phyloP scores from a whole-genome alignment of 2,113 vertebrate species.

The Podarcis muralis region DNA sequence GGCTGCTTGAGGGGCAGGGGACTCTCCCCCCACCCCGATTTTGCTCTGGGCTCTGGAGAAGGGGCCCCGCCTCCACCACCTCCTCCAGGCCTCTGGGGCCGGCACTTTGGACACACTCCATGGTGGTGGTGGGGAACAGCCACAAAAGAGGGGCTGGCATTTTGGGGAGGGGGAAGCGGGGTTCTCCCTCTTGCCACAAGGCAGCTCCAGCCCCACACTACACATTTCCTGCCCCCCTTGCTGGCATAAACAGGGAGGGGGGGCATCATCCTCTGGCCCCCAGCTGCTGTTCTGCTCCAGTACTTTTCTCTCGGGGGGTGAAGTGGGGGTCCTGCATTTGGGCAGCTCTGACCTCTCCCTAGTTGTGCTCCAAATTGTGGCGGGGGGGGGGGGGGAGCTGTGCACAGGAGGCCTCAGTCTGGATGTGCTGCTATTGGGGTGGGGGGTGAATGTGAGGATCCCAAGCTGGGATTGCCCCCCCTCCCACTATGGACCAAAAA shows the following conservation, averaged over 20 bases:
- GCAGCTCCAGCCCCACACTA: not conserved
- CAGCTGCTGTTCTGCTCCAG: not conserved
- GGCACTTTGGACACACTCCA: not conserved
- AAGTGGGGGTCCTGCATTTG: not conserved
- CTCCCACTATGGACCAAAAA: not conserved
- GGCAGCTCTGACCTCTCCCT: accelerated
- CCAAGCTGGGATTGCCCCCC: no score
- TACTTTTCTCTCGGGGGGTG: no score
- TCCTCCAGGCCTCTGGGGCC: not conserved
- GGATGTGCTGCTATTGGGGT: not conserved
- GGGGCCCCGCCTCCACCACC: no score
- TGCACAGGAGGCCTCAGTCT: not conserved
- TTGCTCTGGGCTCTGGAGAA: not conserved
- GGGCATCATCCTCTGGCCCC: not conserved
- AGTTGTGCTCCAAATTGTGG: not conserved
- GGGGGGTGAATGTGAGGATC: not conserved
- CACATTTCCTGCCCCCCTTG: not conserved
- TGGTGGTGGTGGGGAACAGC: not conserved
- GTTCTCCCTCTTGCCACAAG: not conserved
- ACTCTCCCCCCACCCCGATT: no score
- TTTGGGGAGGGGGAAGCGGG: no score
- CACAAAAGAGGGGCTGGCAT: no score
- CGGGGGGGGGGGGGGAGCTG: not conserved
- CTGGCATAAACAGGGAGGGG: accelerated
- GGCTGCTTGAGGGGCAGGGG: not conserved